phyloP scores from a whole-genome alignment of 2,888 invertebrate species.

The Tipula helvola region DNA sequence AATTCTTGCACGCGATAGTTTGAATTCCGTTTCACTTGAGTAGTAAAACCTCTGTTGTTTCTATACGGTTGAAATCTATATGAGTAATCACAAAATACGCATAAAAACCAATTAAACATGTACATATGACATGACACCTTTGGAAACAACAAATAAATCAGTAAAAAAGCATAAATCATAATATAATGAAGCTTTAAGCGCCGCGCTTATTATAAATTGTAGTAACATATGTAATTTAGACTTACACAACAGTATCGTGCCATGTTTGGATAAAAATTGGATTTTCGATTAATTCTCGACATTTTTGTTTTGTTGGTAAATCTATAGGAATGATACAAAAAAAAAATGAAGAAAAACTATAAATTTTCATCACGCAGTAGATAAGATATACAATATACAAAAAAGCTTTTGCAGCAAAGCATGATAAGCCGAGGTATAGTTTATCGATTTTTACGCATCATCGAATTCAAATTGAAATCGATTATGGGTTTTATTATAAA shows the following conservation, averaged over 20 bases:
- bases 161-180: background rate
- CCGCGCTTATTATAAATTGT: background rate
- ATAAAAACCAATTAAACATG: background rate
- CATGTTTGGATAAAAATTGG: background rate
- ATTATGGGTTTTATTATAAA: background rate
- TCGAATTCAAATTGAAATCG: background rate
- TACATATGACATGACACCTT: background rate
- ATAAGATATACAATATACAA: background rate
- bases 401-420: background rate
- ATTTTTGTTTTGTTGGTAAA: background rate
- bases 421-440: background rate
- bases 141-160: background rate
- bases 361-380: background rate
- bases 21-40: background rate
- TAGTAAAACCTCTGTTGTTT: background rate
- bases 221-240: background rate
- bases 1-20: background rate
- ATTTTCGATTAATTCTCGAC: background rate
- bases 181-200: background rate
- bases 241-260: background rate
- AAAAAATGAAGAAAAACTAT: background rate
- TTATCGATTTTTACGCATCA: background rate
- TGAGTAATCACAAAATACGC: background rate
- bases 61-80: background rate
- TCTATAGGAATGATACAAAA: background rate